Evolutionary conservation across 92 coral and sea anemone genomes (phyloP).

Genomic region (Ricordea florida): DNA sequence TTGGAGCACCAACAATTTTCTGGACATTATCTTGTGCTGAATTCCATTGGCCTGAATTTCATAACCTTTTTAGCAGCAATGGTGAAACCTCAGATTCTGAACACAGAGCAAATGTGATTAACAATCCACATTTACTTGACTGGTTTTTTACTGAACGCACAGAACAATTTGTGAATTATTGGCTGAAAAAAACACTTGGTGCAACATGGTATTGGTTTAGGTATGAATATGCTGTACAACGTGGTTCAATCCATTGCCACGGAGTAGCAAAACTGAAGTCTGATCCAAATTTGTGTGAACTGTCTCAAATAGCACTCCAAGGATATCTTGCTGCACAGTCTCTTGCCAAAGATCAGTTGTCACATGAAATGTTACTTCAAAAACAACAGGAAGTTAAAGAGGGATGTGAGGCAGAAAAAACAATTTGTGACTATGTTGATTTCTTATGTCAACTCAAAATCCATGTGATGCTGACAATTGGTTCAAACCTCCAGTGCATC

Average conservation of each 20-base stretch:
- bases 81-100: not conserved
- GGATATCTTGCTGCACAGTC: constrained; percentile 43
- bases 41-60: too few relatives aligned
- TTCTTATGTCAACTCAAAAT: constrained; percentile 30
- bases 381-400: not conserved
- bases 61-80: constrained; percentile 28
- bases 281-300: too few relatives aligned
- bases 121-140: constrained; percentile 46
- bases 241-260: too few relatives aligned
- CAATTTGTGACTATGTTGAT: constrained; percentile 37
- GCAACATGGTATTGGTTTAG: constrained; percentile 68
- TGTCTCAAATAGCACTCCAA: constrained; percentile 32
- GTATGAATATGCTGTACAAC: too few relatives aligned
- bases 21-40: too few relatives aligned
- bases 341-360: constrained; percentile 4
- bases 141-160: too few relatives aligned
- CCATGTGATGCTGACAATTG: constrained; percentile 6
- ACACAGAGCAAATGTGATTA: constrained; percentile 13
- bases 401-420: constrained; percentile 34
- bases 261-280: too few relatives aligned
- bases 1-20: constrained; percentile 50
- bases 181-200: constrained; percentile 50
- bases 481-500: constrained; percentile 24
- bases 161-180: too few relatives aligned
- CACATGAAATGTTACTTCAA: constrained; percentile 2